These are phyloP conservation scores for Poeciliopsis occidentalis DNA, from an alignment of 2,113 vertebrate genomes.

Conservation along the genomic window DNA sequence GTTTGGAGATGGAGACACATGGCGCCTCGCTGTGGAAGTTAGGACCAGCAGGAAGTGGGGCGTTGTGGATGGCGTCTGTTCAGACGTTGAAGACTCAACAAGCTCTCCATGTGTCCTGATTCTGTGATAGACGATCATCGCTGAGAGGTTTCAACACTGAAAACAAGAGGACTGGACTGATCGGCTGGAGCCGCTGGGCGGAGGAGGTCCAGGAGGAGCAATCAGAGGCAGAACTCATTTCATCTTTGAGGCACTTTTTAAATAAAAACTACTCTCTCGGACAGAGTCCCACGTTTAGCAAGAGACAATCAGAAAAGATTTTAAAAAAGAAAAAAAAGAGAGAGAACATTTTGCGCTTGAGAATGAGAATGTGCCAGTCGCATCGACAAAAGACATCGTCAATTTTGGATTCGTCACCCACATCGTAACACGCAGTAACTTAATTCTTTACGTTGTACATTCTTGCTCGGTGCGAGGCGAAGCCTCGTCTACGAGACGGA, in stretches of 20 bases:
- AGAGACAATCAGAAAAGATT: slow-evolving; percentile 54
- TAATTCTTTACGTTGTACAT: slow-evolving; percentile 84
- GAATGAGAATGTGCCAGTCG: slow-evolving; percentile 80
- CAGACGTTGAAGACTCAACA: background rate
- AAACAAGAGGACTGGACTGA: background rate
- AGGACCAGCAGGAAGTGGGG: slow-evolving; percentile 5
- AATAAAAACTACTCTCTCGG: slow-evolving; percentile 62
- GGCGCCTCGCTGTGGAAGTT: slow-evolving; percentile 11
- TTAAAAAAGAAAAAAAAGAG: slow-evolving; percentile 44
- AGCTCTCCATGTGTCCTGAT: background rate
- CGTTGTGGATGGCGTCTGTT: background rate
- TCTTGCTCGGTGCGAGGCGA: slow-evolving; percentile 69
- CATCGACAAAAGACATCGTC: slow-evolving; percentile 87
- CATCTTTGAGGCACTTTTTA: slow-evolving; percentile 86
- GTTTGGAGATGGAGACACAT: background rate
- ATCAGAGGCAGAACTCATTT: slow-evolving; percentile 63
- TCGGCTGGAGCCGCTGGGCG: slow-evolving; percentile 4
- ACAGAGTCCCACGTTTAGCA: slow-evolving; percentile 12
- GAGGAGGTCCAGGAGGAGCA: slow-evolving; percentile 53
- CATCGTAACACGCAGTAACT: slow-evolving; percentile 73
- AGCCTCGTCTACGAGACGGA: slow-evolving; percentile 62
- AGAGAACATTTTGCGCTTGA: slow-evolving; percentile 4
- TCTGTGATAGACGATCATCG: background rate
- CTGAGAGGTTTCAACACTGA: background rate
- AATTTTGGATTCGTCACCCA: slow-evolving; percentile 79